These are phyloP conservation scores for Tragopan temminckii DNA, from an alignment of 2,797 vertebrate genomes.

Conservation along the genomic window DNA sequence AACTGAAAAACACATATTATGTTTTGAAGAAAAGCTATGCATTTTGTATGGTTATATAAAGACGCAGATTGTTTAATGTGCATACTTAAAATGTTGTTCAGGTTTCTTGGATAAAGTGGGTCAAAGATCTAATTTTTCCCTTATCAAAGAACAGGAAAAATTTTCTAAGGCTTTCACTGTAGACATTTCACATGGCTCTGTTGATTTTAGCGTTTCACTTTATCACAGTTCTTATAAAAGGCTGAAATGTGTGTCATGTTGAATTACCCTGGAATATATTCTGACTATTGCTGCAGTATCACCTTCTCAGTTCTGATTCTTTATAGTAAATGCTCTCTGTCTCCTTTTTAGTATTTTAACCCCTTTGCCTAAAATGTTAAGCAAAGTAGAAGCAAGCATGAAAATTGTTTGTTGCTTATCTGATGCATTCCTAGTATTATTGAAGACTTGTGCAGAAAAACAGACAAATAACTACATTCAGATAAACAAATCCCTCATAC, in stretches of 20 bases:
- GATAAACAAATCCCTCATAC: background rate
- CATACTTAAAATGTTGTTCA: background rate
- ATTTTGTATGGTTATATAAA: background rate
- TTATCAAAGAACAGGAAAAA: background rate
- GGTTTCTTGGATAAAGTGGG: background rate
- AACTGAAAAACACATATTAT: background rate
- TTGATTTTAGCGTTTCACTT: background rate
- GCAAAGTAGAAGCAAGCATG: background rate
- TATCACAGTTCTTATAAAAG: background rate
- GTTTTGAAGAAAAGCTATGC: background rate
- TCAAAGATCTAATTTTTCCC: background rate
- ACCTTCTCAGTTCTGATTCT: background rate
- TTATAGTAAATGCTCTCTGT: background rate
- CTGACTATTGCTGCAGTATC: background rate
- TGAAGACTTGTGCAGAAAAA: background rate
- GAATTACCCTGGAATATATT: slow-evolving; percentile 18
- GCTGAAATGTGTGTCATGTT: background rate
- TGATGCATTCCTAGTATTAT: background rate
- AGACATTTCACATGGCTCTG: background rate
- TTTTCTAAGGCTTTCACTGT: background rate
- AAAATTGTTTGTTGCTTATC: background rate
- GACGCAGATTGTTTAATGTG: background rate
- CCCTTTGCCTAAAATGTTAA: background rate
- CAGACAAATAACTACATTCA: background rate
- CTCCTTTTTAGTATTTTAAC: background rate